These are phyloP conservation scores for Antennarius striatus DNA, from an alignment of 2,113 vertebrate species.

Conservation along the genomic window DNA sequence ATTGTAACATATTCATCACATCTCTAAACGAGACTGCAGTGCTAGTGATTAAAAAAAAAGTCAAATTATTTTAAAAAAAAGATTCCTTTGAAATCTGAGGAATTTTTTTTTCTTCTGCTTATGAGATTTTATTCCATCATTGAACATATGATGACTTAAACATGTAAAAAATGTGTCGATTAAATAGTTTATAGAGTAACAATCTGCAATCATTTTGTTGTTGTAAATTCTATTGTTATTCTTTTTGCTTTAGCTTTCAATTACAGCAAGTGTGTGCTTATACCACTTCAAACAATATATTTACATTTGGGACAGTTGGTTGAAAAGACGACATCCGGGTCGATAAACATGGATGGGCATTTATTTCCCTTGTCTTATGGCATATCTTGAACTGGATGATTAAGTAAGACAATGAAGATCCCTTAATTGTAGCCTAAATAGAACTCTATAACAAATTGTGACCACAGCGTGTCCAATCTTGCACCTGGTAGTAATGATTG, in stretches of 20 bases:
- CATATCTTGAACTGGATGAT: not conserved
- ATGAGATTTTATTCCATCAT: not conserved
- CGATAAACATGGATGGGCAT: not conserved
- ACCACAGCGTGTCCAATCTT: not conserved
- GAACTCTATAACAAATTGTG: not conserved
- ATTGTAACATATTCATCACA: not conserved
- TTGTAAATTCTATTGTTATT: too few species aligned
- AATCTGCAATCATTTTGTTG: too few species aligned
- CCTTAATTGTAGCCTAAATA: too few species aligned
- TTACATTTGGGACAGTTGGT: not conserved
- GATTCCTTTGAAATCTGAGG: not conserved
- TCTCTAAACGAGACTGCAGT: slow-evolving; percentile 4
- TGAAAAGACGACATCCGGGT: too few species aligned
- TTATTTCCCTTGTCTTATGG: not conserved
- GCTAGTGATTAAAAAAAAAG: not conserved
- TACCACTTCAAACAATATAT: not conserved
- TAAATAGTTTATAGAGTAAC: not conserved
- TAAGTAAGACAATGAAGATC: not conserved
- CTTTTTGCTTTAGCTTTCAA: too few species aligned
- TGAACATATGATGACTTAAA: not conserved
- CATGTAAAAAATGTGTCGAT: too few species aligned
- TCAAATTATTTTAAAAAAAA: not conserved
- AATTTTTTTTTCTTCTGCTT: not conserved
- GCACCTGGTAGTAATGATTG: not conserved
- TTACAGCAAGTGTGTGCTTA: too few species aligned